Evolutionary conservation across 2,888 invertebrate genomes (phyloP).

Genomic region (Drosophila lutescens): DNA sequence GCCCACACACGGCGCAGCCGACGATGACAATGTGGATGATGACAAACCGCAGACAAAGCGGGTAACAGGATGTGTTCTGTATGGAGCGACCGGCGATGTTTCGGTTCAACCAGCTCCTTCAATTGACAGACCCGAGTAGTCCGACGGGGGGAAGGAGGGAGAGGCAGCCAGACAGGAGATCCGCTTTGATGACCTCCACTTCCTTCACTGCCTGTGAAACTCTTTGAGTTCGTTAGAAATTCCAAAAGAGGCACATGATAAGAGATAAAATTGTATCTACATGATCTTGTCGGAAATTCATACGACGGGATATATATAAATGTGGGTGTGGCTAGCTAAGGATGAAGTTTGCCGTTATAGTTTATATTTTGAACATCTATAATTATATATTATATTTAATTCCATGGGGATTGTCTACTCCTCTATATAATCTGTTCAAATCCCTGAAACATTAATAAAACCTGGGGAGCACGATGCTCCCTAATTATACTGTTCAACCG

Average conservation of each 20-base stretch:
- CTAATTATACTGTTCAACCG: neutral
- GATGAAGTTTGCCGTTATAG: too few relatives aligned
- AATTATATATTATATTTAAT: too few relatives aligned
- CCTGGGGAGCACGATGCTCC: neutral
- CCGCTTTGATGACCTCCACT: slow-evolving; percentile 19
- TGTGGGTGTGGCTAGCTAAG: too few relatives aligned
- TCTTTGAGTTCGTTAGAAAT: slow-evolving; percentile 12
- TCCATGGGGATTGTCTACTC: too few relatives aligned
- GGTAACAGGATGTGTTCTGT: slow-evolving; percentile 51
- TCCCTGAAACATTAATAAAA: too few relatives aligned
- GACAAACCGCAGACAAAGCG: slow-evolving; percentile 71
- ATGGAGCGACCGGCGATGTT: slow-evolving; percentile 35
- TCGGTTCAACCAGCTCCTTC: slow-evolving; percentile 25
- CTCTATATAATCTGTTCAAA: too few relatives aligned
- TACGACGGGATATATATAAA: too few relatives aligned
- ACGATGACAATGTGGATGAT: slow-evolving; percentile 44
- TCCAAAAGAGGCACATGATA: neutral
- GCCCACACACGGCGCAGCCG: slow-evolving; percentile 54
- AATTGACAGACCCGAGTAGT: slow-evolving; percentile 60
- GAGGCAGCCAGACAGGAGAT: slow-evolving; percentile 20
- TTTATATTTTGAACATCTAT: too few relatives aligned
- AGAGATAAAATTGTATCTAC: slow-evolving; percentile 1
- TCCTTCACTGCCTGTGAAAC: slow-evolving; percentile 3
- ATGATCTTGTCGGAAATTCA: neutral
- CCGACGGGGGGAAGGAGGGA: slow-evolving; percentile 26